phyloP scores from a whole-genome alignment of 1,140 invertebrate species.

The Ctenoplectra terminalis region DNA sequence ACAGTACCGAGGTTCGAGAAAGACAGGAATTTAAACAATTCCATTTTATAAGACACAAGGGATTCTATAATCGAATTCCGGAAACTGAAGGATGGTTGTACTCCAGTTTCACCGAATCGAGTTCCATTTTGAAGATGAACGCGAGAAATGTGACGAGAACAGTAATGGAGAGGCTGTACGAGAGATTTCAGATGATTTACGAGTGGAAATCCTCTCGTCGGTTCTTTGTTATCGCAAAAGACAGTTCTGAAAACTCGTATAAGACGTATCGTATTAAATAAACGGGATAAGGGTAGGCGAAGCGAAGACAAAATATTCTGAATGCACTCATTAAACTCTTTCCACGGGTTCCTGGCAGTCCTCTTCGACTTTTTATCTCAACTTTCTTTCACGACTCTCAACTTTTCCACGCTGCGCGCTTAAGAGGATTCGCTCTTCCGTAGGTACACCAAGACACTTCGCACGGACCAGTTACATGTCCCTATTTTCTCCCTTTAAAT shows the following conservation, averaged over 20 bases:
- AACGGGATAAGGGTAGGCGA: background rate
- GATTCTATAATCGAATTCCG: background rate
- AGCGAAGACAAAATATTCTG: no score
- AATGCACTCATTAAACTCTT: slow-evolving; percentile 21
- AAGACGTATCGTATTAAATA: background rate
- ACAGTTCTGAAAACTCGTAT: background rate
- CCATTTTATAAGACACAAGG: background rate
- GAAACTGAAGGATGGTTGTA: no score
- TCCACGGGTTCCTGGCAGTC: background rate
- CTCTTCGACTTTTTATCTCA: background rate
- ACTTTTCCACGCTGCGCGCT: slow-evolving; percentile 4
- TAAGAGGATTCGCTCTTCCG: slow-evolving; percentile 12
- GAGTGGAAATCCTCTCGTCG: background rate
- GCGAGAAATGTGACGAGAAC: background rate
- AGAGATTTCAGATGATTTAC: background rate
- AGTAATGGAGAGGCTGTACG: background rate
- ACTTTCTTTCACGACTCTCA: slow-evolving; percentile 10
- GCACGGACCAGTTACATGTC: background rate
- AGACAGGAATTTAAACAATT: background rate
- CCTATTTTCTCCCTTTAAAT: background rate
- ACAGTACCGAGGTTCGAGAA: background rate
- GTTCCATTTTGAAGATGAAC: no score
- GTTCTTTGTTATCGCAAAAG: background rate
- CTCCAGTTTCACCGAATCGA: background rate
- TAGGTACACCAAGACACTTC: background rate